phyloP scores from a whole-genome alignment of 92 coral and sea anemone species.

The Porites cylindrica region DNA sequence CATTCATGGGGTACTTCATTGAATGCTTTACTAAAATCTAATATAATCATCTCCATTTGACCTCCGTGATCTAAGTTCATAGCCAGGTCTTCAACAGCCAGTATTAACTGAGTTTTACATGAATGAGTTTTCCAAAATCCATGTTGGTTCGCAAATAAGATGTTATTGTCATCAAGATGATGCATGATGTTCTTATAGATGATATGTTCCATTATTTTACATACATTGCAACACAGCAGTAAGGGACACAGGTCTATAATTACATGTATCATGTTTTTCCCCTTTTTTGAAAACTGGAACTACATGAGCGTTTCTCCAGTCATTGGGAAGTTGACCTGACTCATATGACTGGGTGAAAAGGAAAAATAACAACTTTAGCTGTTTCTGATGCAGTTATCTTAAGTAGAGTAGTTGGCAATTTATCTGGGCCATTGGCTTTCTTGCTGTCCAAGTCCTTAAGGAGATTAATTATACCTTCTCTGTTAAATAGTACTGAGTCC shows the following conservation, averaged over 20 bases:
- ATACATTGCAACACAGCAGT: constrained; percentile 40
- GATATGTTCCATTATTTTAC: constrained; percentile 64
- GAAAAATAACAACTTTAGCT: constrained; percentile 34
- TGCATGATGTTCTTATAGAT: constrained; percentile 55
- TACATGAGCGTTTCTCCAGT: constrained; percentile 47
- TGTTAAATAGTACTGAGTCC: constrained; percentile 36
- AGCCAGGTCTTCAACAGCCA: constrained; percentile 48
- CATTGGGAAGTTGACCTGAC: constrained; percentile 48
- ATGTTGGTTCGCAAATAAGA: constrained; percentile 34
- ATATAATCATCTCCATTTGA: constrained; percentile 40
- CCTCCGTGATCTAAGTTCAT: constrained; percentile 32
- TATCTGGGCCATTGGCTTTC: constrained; percentile 59
- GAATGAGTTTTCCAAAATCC: constrained; percentile 49
- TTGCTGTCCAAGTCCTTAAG: constrained; percentile 45
- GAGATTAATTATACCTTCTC: constrained; percentile 31
- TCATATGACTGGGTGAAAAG: constrained; percentile 39
- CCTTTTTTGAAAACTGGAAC: constrained; percentile 54
- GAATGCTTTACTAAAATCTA: constrained; percentile 39
- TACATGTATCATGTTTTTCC: constrained; percentile 29
- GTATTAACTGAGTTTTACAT: constrained; percentile 48
- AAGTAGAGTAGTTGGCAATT: constrained; percentile 31
- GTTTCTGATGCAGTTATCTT: constrained; percentile 53
- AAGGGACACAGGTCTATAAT: constrained; percentile 57
- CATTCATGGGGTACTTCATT: constrained; percentile 42
- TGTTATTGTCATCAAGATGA: constrained; percentile 38